Base-by-base conservation (phyloP, 2,797 vertebrate species). In the Clarias platycephalus region DNA sequence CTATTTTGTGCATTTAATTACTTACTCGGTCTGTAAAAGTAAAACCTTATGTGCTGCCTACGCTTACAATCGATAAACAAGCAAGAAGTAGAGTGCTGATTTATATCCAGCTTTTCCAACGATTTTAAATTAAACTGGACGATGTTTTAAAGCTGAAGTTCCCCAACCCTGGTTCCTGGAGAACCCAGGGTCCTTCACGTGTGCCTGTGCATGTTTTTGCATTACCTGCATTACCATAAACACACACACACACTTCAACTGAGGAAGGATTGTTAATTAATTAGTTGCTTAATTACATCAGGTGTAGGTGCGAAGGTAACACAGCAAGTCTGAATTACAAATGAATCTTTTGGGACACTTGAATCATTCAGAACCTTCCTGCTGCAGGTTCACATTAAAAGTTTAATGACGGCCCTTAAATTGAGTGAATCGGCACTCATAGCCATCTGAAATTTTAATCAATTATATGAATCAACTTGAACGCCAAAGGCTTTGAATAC, bases 1-100 rank as follows among this genome's bases (percentile, higher is more conserved):
- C 53, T 16, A 13, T 81, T 55, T 58, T 9, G 49, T 68, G 80
- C 20, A 58, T 68, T 81, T 81, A 70, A 70, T 81, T 57, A 71
- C 66, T 60, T 20, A 58, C 66, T 60, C 8, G 34, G 74, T 34
- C 26, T 5, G 31, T n/a, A n/a, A 58, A 70, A 57, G 53, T 70
- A 70, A 81, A 81, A 81, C 64, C 66, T 58, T 55, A 71, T 70
- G 80, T 58, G 20, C 26, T 26, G 22, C 28, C 22, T 68, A 20
- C 20, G 15, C 20, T 70, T 70, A 15, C 31, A 70, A n/a, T 53
- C 34, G 13, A 70, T 70, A 81, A 70, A 68, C 44, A 68, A n/a
- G 20, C 22, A 81, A 12, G 64, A 12, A 20, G 18, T 15, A 37
- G 10, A 37, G 63, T 55, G 44, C 4, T 15, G 44, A 28, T 12